These are phyloP conservation scores for Drosophila leontia DNA, from an alignment of 1,140 invertebrate species.

Conservation along the genomic window DNA sequence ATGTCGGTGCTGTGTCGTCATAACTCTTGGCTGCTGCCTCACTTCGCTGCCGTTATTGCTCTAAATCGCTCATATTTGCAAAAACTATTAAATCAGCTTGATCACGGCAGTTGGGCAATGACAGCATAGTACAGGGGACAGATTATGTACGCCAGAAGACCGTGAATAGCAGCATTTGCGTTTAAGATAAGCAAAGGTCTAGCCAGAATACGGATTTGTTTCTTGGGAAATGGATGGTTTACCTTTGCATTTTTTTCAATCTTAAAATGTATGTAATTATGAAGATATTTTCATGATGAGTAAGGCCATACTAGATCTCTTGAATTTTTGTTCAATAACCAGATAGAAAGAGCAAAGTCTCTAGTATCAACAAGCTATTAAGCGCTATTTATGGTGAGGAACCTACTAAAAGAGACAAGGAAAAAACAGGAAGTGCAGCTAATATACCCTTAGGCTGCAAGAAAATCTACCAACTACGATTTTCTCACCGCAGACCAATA, in stretches of 20 bases:
- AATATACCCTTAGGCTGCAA: not conserved
- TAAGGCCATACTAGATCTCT: too few species aligned
- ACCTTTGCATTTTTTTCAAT: too few species aligned
- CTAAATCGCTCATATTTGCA: constrained; percentile 73
- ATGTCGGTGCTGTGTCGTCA: constrained; percentile 51
- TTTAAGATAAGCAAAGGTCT: not conserved
- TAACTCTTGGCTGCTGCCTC: constrained; percentile 67
- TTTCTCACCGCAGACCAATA: not conserved
- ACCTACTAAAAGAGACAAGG: not conserved
- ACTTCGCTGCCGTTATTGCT: constrained; percentile 62
- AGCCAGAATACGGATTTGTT: too few species aligned
- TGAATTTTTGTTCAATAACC: too few species aligned
- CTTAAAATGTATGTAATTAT: not conserved
- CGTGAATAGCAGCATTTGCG: not conserved
- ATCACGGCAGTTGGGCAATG: constrained; percentile 35
- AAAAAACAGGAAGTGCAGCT: not conserved
- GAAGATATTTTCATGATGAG: not conserved
- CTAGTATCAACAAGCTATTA: not conserved
- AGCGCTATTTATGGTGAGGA: not conserved
- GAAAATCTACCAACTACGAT: not conserved
- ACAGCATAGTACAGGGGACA: constrained; percentile 1
- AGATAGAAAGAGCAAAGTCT: too few species aligned
- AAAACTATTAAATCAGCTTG: constrained; percentile 73
- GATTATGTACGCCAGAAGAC: not conserved
- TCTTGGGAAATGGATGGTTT: not conserved